Percentiles rank a stretch among this genome's conserved stretches.
These are phyloP conservation scores for Camponotus vicinus DNA, from an alignment of 1,140 invertebrate genomes.

Conservation along the genomic window DNA sequence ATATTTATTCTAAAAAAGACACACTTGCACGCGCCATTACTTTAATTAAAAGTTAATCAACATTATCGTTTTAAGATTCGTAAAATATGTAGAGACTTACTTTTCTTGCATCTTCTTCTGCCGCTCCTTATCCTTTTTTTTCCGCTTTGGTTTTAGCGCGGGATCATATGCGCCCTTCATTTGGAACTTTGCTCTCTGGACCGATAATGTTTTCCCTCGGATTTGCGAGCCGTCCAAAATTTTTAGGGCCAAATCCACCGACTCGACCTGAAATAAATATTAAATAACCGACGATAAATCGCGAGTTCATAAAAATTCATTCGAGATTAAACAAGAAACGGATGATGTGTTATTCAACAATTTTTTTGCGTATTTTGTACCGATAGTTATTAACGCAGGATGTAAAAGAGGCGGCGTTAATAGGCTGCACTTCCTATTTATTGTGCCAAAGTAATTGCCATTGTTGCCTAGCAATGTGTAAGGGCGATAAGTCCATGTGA, in stretches of 20 bases:
- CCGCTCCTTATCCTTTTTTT: slow-evolving; percentile 96
- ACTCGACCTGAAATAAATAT: slow-evolving; percentile 91
- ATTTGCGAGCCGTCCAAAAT: slow-evolving; percentile 96
- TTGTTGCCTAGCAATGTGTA: slow-evolving; percentile 44
- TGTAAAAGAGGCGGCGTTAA: slow-evolving; percentile 68
- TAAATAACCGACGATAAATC: slow-evolving; percentile 46
- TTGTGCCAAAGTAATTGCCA: slow-evolving; percentile 47
- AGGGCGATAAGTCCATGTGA: neutral
- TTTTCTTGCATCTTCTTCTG: slow-evolving; percentile 97
- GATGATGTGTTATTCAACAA: neutral
- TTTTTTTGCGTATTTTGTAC: slow-evolving; percentile 12
- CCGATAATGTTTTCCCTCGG: slow-evolving; percentile 93
- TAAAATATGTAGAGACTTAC: slow-evolving; percentile 84
- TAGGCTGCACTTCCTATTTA: slow-evolving; percentile 60
- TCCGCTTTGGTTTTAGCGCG: slow-evolving; percentile 96
- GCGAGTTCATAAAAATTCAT: neutral
- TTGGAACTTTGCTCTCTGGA: slow-evolving; percentile 97
- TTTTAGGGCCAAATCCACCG: slow-evolving; percentile 96
- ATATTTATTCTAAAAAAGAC: no score
- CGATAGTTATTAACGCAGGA: slow-evolving; percentile 63
- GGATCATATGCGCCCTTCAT: slow-evolving; percentile 98
- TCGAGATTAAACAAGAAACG: neutral
- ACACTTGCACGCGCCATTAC: neutral
- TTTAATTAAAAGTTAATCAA: neutral
- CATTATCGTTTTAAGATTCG: neutral